These are phyloP conservation scores for Lamellibrachia satsuma DNA, from an alignment of 2,888 invertebrate species.

Conservation along the genomic window DNA sequence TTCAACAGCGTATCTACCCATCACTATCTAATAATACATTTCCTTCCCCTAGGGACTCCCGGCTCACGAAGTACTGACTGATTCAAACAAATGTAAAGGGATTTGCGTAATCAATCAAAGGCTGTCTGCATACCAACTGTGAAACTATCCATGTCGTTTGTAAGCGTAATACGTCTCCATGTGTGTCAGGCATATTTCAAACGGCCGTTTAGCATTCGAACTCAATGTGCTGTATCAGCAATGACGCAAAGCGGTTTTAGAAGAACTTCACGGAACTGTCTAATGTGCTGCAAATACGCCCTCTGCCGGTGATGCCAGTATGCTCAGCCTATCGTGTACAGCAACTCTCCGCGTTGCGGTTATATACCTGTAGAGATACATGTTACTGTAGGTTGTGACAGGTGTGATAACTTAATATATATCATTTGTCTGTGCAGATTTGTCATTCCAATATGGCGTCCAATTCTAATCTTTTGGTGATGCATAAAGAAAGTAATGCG, in stretches of 20 bases:
- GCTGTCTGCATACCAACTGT: background rate
- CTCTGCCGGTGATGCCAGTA: background rate
- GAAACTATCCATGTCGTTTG: background rate
- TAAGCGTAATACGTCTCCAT: background rate
- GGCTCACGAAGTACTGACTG: background rate
- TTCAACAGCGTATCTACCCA: background rate
- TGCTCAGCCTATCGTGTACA: background rate
- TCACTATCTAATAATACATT: background rate
- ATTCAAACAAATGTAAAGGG: background rate
- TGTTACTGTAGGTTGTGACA: no score
- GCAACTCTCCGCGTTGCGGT: no score
- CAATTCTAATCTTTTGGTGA: no score
- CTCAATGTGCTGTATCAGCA: background rate
- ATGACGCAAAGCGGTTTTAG: background rate
- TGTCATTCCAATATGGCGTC: no score
- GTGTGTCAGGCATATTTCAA: background rate
- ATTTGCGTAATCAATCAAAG: slow-evolving; percentile 1
- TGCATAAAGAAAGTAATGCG: no score
- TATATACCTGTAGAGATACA: no score
- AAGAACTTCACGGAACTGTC: background rate
- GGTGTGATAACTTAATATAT: no score
- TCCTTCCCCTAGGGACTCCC: background rate
- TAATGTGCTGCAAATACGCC: background rate
- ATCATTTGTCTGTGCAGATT: no score
- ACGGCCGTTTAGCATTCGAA: background rate